These are phyloP conservation scores for Philereme vetulata DNA, from an alignment of 2,888 invertebrate genomes.

Conservation along the genomic window DNA sequence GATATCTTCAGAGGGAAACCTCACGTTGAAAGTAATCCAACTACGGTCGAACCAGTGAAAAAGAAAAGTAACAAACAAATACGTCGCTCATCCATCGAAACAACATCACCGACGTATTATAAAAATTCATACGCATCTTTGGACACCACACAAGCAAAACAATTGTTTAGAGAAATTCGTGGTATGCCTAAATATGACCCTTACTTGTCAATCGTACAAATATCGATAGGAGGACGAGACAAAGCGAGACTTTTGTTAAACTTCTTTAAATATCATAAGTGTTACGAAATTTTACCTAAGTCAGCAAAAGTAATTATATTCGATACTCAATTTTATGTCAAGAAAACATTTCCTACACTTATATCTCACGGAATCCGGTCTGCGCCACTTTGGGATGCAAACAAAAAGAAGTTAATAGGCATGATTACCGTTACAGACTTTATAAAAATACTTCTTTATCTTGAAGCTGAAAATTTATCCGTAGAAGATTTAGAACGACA, in stretches of 20 bases:
- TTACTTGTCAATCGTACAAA: slow-evolving; percentile 79
- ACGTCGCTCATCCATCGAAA: slow-evolving; percentile 76
- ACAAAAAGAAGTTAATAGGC: slow-evolving; percentile 72
- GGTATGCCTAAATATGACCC: slow-evolving; percentile 79
- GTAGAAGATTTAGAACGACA: slow-evolving; percentile 77
- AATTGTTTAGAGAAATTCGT: slow-evolving; percentile 76
- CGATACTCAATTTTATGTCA: slow-evolving; percentile 77
- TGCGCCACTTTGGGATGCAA: slow-evolving; percentile 77
- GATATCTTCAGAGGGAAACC: slow-evolving; percentile 77
- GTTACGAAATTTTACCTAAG: slow-evolving; percentile 78
- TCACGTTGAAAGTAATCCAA: slow-evolving; percentile 60
- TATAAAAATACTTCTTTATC: slow-evolving; percentile 72
- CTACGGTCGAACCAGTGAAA: slow-evolving; percentile 60
- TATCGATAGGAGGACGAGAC: slow-evolving; percentile 77
- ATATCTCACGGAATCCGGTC: slow-evolving; percentile 79
- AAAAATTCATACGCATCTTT: slow-evolving; percentile 79
- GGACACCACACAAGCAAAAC: slow-evolving; percentile 76
- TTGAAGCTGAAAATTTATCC: slow-evolving; percentile 69
- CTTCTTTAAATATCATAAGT: slow-evolving; percentile 80
- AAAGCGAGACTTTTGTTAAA: slow-evolving; percentile 76
- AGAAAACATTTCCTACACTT: slow-evolving; percentile 77
- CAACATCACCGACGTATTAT: slow-evolving; percentile 78
- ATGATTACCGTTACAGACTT: slow-evolving; percentile 81
- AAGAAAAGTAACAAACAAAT: slow-evolving; percentile 68
- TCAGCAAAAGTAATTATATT: slow-evolving; percentile 81